These are phyloP conservation scores for Orius insidiosus DNA, from an alignment of 1,140 invertebrate species.

Conservation along the genomic window DNA sequence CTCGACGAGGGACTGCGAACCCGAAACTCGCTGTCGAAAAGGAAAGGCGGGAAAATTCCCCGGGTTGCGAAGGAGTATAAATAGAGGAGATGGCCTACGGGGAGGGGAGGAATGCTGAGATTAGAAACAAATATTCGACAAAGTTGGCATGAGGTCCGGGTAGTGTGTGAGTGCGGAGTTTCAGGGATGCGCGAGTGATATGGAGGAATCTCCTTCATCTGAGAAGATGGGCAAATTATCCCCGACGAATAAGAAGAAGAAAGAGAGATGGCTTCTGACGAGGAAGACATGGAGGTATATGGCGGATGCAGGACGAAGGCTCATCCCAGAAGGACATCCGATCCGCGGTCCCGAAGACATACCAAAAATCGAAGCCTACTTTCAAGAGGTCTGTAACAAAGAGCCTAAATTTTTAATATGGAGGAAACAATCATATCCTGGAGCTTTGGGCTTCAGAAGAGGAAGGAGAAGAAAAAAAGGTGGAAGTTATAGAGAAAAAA, in stretches of 20 bases:
- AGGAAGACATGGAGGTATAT: constrained; percentile 80
- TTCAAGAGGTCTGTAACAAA: constrained; percentile 59
- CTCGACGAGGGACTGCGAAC: no score
- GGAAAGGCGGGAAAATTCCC: no score
- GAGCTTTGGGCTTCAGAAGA: constrained; percentile 37
- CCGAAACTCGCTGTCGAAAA: no score
- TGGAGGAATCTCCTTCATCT: no score
- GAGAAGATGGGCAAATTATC: constrained; percentile 15
- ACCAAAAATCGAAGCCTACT: constrained; percentile 62
- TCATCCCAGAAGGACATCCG: constrained; percentile 53
- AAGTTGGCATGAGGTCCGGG: no score
- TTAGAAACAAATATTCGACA: no score
- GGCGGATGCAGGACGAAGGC: constrained; percentile 66
- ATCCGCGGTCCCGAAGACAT: constrained; percentile 52
- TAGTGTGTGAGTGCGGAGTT: no score
- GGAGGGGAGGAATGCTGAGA: no score
- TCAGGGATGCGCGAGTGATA: no score
- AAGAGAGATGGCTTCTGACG: constrained; percentile 63
- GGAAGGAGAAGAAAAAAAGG: constrained; percentile 31
- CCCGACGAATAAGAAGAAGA: constrained; percentile 16
- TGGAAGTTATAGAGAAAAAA: constrained; percentile 39
- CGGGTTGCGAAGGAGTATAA: no score
- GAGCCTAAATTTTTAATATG: constrained; percentile 62
- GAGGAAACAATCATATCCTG: constrained; percentile 62
- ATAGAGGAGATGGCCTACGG: no score